A percentile compares a stretch with the other conserved stretches of the same genome.
Conservation (phyloP, 2,888 invertebrate species). For the Candidula unifasciata region DNA sequence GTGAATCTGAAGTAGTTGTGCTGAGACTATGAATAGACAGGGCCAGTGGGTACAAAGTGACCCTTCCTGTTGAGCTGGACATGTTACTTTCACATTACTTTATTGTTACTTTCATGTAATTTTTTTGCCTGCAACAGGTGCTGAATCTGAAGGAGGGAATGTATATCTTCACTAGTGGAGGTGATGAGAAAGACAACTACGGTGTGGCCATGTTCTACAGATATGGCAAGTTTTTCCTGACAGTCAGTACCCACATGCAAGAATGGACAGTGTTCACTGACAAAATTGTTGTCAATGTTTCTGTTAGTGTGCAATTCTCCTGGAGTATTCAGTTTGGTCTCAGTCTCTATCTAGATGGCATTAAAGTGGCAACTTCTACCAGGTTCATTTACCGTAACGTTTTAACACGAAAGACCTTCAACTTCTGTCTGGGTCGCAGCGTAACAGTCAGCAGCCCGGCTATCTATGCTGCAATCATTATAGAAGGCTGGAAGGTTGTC, state of each 20-base stretch:
- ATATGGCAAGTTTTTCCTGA: conserved; percentile 48
- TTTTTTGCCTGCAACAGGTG: conserved; percentile 21
- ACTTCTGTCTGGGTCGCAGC: conserved; percentile 54
- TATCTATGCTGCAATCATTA: conserved; percentile 54
- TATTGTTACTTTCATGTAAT: too few species aligned
- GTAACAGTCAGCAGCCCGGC: conserved; percentile 36
- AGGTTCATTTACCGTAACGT: conserved; percentile 52
- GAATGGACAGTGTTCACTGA: conserved; percentile 61
- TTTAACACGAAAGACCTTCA: conserved; percentile 23
- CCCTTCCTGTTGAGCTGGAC: too few species aligned
- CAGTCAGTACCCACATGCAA: conserved; percentile 55
- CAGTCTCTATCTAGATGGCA: conserved; percentile 57
- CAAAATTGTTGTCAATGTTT: conserved; percentile 46
- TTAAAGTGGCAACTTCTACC: conserved; percentile 54
- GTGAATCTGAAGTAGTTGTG: too few species aligned
- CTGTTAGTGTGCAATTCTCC: conserved; percentile 57
- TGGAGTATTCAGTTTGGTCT: conserved; percentile 63
- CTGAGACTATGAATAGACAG: too few species aligned
- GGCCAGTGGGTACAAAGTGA: not conserved
- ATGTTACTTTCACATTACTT: too few species aligned
- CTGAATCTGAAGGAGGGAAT: conserved; percentile 55
- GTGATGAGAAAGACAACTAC: conserved; percentile 56
- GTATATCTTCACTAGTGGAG: conserved; percentile 62
- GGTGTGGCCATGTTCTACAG: conserved; percentile 63
- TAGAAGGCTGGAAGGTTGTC: conserved; percentile 57